Percentiles rank a stretch among this genome's conserved stretches.
Conservation (phyloP, 2,797 vertebrate genomes). For the Micropoecilia bifurca region DNA sequence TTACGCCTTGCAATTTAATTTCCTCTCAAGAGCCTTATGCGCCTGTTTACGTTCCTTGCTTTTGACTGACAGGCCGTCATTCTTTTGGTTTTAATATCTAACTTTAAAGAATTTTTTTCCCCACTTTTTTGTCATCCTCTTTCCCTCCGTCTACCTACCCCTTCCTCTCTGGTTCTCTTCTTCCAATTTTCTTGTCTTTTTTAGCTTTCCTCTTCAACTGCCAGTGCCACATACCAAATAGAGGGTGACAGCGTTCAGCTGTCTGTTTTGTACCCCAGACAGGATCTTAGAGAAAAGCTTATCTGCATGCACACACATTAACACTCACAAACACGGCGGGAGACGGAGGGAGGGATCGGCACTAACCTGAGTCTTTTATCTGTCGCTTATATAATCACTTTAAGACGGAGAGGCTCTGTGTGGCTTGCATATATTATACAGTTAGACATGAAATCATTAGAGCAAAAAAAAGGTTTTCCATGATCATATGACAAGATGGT, state of each 20-base stretch:
- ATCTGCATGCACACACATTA: slow-evolving; percentile 23
- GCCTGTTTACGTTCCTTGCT: slow-evolving; percentile 34
- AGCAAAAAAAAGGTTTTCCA: not conserved
- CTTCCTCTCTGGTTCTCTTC: slow-evolving; percentile 2
- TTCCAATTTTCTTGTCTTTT: slow-evolving; percentile 5
- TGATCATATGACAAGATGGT: slow-evolving; percentile 7
- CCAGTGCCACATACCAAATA: slow-evolving; percentile 58
- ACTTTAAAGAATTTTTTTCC: slow-evolving; percentile 13
- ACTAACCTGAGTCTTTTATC: slow-evolving; percentile 64
- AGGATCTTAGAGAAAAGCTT: slow-evolving; percentile 61
- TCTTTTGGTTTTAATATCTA: slow-evolving; percentile 18
- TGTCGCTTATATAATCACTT: slow-evolving; percentile 62
- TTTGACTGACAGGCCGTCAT: slow-evolving; percentile 12
- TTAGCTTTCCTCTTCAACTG: slow-evolving; percentile 11
- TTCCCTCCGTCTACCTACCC: not conserved
- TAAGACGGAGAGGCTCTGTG: slow-evolving; percentile 40
- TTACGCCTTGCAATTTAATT: slow-evolving; percentile 43
- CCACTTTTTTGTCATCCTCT: slow-evolving; percentile 6
- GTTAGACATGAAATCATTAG: slow-evolving; percentile 15
- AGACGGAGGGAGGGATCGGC: slow-evolving; percentile 38
- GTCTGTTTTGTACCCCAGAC: slow-evolving; percentile 67
- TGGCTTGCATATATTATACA: slow-evolving; percentile 36
- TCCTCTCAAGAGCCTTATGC: slow-evolving; percentile 25
- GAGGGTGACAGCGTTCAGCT: slow-evolving; percentile 70
- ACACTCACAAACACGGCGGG: slow-evolving; percentile 8